These are phyloP conservation scores for Cydia fagiglandana DNA, from an alignment of 1,140 invertebrate genomes.

Conservation along the genomic window DNA sequence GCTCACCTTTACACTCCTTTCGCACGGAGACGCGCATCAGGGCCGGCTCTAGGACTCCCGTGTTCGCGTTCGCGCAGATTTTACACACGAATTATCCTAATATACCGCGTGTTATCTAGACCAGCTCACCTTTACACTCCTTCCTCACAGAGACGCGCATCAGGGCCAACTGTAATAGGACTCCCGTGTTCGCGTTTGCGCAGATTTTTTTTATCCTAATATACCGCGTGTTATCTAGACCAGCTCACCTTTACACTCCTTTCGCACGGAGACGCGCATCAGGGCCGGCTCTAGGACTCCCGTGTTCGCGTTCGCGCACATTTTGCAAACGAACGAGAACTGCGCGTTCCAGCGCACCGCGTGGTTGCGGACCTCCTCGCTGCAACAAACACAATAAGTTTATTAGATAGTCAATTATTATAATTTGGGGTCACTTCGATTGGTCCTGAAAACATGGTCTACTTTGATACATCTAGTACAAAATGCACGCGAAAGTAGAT, in stretches of 20 bases:
- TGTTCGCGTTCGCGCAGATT: slow-evolving; percentile 58
- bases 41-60: slow-evolving; percentile 95
- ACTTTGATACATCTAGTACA: too few relatives aligned
- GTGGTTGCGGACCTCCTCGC: slow-evolving; percentile 96
- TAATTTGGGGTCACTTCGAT: too few relatives aligned
- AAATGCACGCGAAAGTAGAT: too few relatives aligned
- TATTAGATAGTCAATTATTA: too few relatives aligned
- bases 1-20: slow-evolving; percentile 89
- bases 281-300: slow-evolving; percentile 95
- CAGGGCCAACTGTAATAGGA: slow-evolving; percentile 94
- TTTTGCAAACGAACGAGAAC: slow-evolving; percentile 97
- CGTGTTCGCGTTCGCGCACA: slow-evolving; percentile 96
- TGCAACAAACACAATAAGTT: slow-evolving; percentile 69
- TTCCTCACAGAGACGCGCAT: slow-evolving; percentile 96
- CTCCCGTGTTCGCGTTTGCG: slow-evolving; percentile 95
- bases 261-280: slow-evolving; percentile 95
- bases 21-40: slow-evolving; percentile 95
- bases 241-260: slow-evolving; percentile 88
- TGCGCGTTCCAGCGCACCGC: slow-evolving; percentile 94
- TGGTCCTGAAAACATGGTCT: neutral
- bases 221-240: neutral
- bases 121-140: slow-evolving; percentile 85
- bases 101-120: neutral
- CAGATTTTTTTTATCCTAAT: slow-evolving; percentile 90
- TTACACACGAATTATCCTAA: slow-evolving; percentile 80